Evolutionary conservation across 1,140 invertebrate species (phyloP), one percentile per base, ranked within the genome.

Genomic region (Euglossa dilemma): DNA sequence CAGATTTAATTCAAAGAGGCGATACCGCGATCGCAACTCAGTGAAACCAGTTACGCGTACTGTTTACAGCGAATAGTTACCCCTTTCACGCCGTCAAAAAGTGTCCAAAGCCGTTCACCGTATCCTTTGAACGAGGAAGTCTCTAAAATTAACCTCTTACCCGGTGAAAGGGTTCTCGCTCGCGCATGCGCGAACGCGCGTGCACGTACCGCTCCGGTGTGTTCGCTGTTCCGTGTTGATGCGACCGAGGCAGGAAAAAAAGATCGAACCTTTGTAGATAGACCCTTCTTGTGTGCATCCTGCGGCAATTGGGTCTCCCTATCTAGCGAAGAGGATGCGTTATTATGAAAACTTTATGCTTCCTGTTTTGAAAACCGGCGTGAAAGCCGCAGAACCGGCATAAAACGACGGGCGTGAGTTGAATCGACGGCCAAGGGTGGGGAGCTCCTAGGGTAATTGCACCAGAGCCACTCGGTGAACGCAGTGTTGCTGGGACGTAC

Each of bases 331-430:
- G 84, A 88, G 87, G 87, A 88, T 85, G 84, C 86, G 86, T 89
- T 89, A 89, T 90, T 89, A 90, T 90, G 89, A 89, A 89, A 89
- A 89, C 84, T 87, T 86, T 83, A 72, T 73, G 83, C 87, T 85
- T 89, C 86, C 80, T 89, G 87, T 88, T 89, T 88, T 85, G 67
- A 85, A 88, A 79, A 82, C 83, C 74, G 69, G 36, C 36, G 54
- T 81, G 74, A 81, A 78, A 85, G 74, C 69, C 73, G 43, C 57
- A 36, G n/a, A 78, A 36, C 77, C 28, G 36, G 59, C 72, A 43
- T 67, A 23, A 73, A 71, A 45, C 54, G 14, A 36, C 36, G 50
- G 47, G 36, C 54, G 43, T 72, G 23, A 77, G 67, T 79, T 61
- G 18, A 66, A 72, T 25, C 18, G 45, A 9, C 67, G 61, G n/a